These are phyloP conservation scores for Oscheius sp. DNA, from an alignment of 2,888 invertebrate species.

Conservation along the genomic window DNA sequence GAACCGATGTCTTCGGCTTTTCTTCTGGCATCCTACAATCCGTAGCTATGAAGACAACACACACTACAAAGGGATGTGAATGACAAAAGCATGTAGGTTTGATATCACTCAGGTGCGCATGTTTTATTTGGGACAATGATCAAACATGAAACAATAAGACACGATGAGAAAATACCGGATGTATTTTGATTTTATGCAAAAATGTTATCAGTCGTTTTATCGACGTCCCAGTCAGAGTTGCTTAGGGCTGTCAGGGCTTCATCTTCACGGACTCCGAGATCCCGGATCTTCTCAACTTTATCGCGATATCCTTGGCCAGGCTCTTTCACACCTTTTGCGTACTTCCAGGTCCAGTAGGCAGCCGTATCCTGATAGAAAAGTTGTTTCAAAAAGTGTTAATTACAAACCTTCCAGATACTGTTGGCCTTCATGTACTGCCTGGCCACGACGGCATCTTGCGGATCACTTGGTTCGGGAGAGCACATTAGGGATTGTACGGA, in stretches of 20 bases:
- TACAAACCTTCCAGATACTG: constrained; percentile 82
- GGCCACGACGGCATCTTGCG: constrained; percentile 90
- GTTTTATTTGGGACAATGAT: no score
- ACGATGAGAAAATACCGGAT: no score
- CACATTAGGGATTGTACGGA: constrained; percentile 91
- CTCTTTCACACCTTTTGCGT: constrained; percentile 86
- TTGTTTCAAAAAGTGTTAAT: not conserved
- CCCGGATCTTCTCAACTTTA: constrained; percentile 87
- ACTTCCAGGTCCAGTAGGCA: constrained; percentile 92
- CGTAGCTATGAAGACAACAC: no score
- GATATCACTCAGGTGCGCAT: no score
- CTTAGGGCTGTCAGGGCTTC: constrained; percentile 62
- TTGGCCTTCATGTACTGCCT: constrained; percentile 92
- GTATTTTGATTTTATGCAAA: constrained; percentile 48
- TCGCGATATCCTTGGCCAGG: constrained; percentile 84
- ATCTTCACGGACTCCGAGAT: constrained; percentile 90
- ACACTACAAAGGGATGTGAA: no score
- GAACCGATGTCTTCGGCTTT: not conserved
- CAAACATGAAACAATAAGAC: no score
- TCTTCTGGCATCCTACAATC: constrained; percentile 10
- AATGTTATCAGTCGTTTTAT: constrained; percentile 63
- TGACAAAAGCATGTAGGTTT: no score
- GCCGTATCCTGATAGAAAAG: constrained; percentile 81
- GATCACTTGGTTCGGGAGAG: constrained; percentile 78
- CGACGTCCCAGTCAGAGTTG: constrained; percentile 66